Percentiles rank a stretch among this genome's conserved stretches.
These are phyloP conservation scores for Corythornis leucogaster DNA, from an alignment of 2,797 vertebrate genomes.

Conservation along the genomic window DNA sequence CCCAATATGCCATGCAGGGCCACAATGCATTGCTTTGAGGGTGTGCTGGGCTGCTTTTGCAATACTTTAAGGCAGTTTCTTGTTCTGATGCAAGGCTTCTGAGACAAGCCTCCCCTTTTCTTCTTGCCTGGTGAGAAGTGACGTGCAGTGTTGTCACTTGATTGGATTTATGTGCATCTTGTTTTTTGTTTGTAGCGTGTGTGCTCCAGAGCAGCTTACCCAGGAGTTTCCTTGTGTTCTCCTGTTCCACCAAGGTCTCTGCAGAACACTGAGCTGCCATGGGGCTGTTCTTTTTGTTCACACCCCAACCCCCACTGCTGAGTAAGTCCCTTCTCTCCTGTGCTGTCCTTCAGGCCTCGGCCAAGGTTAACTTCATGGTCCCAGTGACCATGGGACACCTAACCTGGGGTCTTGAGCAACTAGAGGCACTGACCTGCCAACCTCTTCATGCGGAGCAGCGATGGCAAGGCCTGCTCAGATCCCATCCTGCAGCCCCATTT, in stretches of 20 bases:
- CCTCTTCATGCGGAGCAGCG: fast-evolving
- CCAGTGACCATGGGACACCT: fast-evolving
- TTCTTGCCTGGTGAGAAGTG: neutral
- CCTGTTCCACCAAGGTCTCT: neutral
- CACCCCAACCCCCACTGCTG: fast-evolving
- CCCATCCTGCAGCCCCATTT: neutral
- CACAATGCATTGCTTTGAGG: fast-evolving
- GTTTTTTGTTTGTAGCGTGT: fast-evolving
- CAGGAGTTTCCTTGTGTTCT: neutral
- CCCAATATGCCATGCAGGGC: fast-evolving
- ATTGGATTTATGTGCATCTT: neutral
- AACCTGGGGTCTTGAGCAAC: fast-evolving
- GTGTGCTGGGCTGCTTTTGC: neutral
- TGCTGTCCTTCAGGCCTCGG: fast-evolving
- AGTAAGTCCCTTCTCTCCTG: fast-evolving
- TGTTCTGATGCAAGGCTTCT: neutral
- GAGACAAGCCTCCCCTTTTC: neutral
- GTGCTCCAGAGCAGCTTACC: neutral
- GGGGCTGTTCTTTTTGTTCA: neutral
- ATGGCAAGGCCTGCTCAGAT: neutral
- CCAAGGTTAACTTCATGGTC: fast-evolving
- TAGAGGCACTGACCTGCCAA: neutral
- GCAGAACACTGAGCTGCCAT: neutral
- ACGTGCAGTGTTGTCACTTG: neutral
- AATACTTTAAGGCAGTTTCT: neutral